Evolutionary conservation across 1,140 invertebrate genomes (phyloP).

Genomic region (Ceratina japonica): DNA sequence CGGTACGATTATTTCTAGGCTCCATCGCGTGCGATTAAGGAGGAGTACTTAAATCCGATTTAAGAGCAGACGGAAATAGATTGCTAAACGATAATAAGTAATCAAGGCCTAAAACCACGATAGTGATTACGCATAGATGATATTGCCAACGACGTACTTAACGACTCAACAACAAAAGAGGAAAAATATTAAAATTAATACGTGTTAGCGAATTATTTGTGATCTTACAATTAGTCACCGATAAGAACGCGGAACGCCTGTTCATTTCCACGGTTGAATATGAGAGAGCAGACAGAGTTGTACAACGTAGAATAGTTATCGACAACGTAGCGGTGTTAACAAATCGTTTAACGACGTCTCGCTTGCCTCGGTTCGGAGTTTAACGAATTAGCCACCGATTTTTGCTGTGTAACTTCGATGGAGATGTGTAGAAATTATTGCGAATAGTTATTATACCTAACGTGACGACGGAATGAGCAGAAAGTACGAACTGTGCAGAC

Average conservation of each 20-base stretch:
- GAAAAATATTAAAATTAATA: background rate
- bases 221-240: constrained; percentile 15
- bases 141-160: constrained; percentile 5
- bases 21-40: background rate
- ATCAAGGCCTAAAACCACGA: constrained; percentile 6
- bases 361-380: constrained; percentile 9
- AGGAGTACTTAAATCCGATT: background rate
- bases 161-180: background rate
- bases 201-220: constrained; percentile 11
- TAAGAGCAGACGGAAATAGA: background rate
- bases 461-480: constrained; percentile 42
- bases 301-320: constrained; percentile 58
- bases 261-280: background rate
- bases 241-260: background rate
- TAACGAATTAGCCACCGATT: constrained; percentile 21
- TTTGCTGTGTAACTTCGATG: constrained; percentile 38
- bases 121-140: background rate
- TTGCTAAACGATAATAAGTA: background rate
- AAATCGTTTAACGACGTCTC: constrained; percentile 28
- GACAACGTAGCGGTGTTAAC: constrained; percentile 13
- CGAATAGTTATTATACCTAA: constrained; percentile 47
- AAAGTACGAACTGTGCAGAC: constrained; percentile 13
- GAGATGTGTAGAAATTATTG: constrained; percentile 45
- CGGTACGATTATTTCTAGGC: background rate
- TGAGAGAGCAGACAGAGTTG: constrained; percentile 17